phyloP scores from a whole-genome alignment of 2,113 vertebrate genomes.

The Tenrec ecaudatus region DNA sequence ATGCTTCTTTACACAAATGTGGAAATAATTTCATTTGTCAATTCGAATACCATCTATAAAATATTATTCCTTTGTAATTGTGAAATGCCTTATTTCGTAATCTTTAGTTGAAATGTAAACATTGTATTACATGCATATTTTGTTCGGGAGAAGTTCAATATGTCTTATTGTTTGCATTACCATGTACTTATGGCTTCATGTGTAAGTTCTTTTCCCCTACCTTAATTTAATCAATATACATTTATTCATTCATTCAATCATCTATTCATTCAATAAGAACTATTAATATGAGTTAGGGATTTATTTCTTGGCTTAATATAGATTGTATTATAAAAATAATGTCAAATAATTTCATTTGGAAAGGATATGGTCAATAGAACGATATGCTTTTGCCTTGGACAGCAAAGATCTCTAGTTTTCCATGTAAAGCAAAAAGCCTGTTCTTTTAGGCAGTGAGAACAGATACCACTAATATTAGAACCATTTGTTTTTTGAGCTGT shows the following conservation, averaged over 20 bases:
- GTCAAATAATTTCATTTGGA: conserved; percentile 21
- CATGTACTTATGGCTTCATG: not conserved
- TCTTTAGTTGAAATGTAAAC: conserved; percentile 15
- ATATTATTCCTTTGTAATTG: conserved; percentile 17
- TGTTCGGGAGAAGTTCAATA: not conserved
- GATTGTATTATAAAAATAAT: conserved; percentile 42
- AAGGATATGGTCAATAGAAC: conserved; percentile 4
- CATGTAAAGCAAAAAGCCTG: not conserved
- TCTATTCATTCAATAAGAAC: conserved; percentile 29
- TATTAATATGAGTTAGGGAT: not conserved
- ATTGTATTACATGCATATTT: conserved; percentile 40
- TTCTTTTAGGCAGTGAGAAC: not conserved
- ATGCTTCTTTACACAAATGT: conserved; percentile 26
- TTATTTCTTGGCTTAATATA: too few relatives aligned
- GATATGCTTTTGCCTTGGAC: not conserved
- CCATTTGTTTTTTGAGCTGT: conserved; percentile 23
- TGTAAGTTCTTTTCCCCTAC: not conserved
- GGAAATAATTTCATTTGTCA: conserved; percentile 58
- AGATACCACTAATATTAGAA: not conserved
- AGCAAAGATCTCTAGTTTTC: conserved; percentile 22
- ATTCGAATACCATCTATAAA: conserved; percentile 17
- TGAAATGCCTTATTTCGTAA: conserved; percentile 51
- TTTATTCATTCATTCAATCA: conserved; percentile 49
- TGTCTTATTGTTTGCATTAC: not conserved
- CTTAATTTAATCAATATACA: conserved; percentile 46